Percentiles rank a stretch among this genome's conserved stretches.
phyloP scores from a whole-genome alignment of 2,888 invertebrate genomes.

The Tipula confusa region DNA sequence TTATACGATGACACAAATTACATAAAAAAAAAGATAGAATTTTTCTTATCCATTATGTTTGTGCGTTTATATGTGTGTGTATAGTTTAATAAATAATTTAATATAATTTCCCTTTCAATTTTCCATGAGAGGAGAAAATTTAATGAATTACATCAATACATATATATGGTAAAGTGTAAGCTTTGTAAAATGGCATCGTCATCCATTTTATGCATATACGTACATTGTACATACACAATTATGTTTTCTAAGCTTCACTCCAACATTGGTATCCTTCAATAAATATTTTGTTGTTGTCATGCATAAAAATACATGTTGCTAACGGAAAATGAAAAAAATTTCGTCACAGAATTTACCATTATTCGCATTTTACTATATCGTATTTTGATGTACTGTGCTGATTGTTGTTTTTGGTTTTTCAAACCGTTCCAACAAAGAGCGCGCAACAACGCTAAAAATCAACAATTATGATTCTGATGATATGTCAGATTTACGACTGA shows the following conservation, averaged over 20 bases:
- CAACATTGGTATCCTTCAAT: not conserved
- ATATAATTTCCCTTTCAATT: not conserved
- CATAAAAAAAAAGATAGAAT: not conserved
- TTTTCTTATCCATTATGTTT: not conserved
- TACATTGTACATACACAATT: no score
- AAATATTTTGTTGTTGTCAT: not conserved
- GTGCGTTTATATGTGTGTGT: not conserved
- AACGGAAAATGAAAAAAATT: not conserved
- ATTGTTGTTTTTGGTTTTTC: not conserved
- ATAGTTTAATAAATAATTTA: not conserved
- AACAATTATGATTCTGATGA: conserved; percentile 3
- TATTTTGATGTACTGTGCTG: not conserved
- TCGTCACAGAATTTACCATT: not conserved
- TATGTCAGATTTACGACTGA: not conserved
- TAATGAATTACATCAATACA: not conserved
- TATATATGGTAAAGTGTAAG: not conserved
- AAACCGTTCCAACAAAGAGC: not conserved
- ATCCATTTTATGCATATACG: not conserved
- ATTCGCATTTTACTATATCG: not conserved
- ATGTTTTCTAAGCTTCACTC: no score
- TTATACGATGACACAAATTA: not conserved
- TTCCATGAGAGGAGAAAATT: not conserved
- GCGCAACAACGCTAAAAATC: not conserved
- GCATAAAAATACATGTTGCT: not conserved
- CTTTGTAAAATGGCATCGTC: not conserved